Evolutionary conservation across 2,113 vertebrate genomes (phyloP).

Genomic region (Mobula birostris): DNA sequence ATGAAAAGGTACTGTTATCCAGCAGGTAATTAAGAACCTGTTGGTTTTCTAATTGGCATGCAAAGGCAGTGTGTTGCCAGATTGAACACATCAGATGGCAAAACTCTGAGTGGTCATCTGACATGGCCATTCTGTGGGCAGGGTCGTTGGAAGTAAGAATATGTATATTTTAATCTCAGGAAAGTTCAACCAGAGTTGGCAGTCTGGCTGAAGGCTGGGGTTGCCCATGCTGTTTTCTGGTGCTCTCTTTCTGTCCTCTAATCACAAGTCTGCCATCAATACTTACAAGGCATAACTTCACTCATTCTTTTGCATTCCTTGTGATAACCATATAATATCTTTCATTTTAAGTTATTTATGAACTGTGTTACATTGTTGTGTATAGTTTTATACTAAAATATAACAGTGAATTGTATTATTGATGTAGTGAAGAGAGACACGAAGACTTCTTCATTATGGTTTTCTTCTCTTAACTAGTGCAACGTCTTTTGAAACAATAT

Average conservation of each 20-base stretch:
- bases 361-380: too few relatives aligned
- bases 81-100: background rate
- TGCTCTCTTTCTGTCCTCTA: background rate
- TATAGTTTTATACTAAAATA: background rate
- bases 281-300: background rate
- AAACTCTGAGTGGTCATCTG: too few relatives aligned
- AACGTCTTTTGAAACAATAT: background rate
- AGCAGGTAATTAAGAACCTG: background rate
- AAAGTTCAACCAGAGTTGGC: background rate
- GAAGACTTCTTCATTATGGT: background rate
- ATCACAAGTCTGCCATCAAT: background rate
- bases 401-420: background rate
- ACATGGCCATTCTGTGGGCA: background rate
- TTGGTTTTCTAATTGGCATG: background rate
- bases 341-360: background rate
- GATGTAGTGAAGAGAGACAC: background rate
- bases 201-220: background rate
- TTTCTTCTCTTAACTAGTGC: background rate
- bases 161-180: background rate
- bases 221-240: background rate
- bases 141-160: background rate
- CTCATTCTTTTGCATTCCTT: background rate
- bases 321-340: background rate
- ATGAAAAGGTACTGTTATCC: background rate
- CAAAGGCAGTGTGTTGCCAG: background rate